A percentile compares a stretch with the other conserved stretches of the same genome.
Conservation (phyloP, 1,140 invertebrate species). For the Zophobas morio region DNA sequence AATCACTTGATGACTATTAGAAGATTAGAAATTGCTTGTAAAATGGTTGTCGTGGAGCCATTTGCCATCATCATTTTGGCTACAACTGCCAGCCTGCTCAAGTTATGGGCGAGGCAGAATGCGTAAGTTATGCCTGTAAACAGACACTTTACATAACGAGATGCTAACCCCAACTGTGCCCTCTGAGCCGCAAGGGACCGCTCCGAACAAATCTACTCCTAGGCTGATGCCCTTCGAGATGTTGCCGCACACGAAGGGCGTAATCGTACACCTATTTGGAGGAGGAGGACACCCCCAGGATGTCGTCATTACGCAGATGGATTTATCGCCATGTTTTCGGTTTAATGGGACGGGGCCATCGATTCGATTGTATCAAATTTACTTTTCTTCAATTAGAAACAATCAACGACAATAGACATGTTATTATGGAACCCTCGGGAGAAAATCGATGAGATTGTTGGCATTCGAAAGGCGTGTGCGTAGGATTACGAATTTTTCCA, state of each 20-base stretch:
- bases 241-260: background rate
- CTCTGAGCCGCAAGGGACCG: slow-evolving; percentile 46
- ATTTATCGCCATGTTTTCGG: background rate
- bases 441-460: no score
- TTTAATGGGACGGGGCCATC: no score
- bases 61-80: slow-evolving; percentile 63
- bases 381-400: no score
- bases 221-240: background rate
- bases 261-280: background rate
- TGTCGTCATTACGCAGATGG: background rate
- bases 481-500: no score
- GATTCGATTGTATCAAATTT: no score
- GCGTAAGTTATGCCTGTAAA: slow-evolving; percentile 65
- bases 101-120: slow-evolving; percentile 62
- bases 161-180: slow-evolving; percentile 62
- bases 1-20: slow-evolving; percentile 60
- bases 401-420: no score
- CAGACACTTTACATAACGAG: slow-evolving; percentile 67
- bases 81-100: slow-evolving; percentile 57
- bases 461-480: no score
- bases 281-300: background rate
- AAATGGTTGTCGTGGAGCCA: slow-evolving; percentile 60
- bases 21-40: slow-evolving; percentile 64
- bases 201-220: slow-evolving; percentile 43
- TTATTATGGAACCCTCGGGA: no score